phyloP scores from a whole-genome alignment of 35 echinoderm and acorn worm species.

The Lytechinus pictus region DNA sequence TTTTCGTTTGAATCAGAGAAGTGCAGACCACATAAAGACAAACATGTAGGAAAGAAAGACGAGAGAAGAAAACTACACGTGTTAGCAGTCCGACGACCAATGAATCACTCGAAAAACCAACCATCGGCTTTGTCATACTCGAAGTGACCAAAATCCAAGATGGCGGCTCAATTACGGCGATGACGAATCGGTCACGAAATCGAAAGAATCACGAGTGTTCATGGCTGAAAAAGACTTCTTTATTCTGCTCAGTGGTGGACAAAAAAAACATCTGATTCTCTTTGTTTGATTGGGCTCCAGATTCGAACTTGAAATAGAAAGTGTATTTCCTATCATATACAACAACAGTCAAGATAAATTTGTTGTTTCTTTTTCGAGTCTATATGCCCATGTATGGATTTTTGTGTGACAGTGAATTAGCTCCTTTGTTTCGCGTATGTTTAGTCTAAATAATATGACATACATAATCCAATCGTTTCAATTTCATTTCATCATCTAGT shows the following conservation, averaged over 20 bases:
- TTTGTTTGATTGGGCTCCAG: not conserved
- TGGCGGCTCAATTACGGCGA: not conserved
- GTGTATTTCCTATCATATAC: not conserved
- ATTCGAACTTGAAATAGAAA: constrained; percentile 32
- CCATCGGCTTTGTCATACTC: not conserved
- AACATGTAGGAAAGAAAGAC: not conserved
- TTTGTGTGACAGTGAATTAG: not conserved
- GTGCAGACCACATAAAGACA: not conserved
- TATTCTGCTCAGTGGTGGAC: not conserved
- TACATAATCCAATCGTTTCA: not conserved
- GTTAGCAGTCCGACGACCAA: constrained; percentile 1
- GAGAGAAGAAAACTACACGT: not conserved
- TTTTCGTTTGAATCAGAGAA: not conserved
- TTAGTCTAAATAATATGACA: not conserved
- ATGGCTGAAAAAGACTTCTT: not conserved
- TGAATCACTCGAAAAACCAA: constrained; percentile 9
- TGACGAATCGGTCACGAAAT: constrained; percentile 33
- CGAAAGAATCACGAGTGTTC: constrained; percentile 14
- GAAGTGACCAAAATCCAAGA: constrained; percentile 1
- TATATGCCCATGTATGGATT: not conserved
- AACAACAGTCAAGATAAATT: not conserved
- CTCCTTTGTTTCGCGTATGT: not conserved
- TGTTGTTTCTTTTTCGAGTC: not conserved
- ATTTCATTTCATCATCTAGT: not conserved
- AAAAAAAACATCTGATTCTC: not conserved